Conservation (phyloP, 1,140 invertebrate species). For the Pseudomyrmex cubaensis region DNA sequence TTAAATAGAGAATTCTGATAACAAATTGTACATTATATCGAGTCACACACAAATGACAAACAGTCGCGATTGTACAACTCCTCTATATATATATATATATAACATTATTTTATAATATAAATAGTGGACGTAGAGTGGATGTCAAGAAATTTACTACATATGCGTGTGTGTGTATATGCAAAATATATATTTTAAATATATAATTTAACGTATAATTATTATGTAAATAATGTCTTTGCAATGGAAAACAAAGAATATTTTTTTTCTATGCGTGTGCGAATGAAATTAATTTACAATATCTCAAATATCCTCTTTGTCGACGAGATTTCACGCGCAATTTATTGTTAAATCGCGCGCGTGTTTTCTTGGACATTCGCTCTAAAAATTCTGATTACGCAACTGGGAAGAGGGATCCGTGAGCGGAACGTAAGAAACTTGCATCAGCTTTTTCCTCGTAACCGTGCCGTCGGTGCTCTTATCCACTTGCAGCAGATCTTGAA, state of each 20-base stretch:
- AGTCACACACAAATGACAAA: too few relatives aligned
- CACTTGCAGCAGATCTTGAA: constrained; percentile 81
- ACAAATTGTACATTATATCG: too few relatives aligned
- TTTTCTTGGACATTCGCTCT: constrained; percentile 13
- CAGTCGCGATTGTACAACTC: too few relatives aligned
- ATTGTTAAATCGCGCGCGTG: neutral
- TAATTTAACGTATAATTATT: too few relatives aligned
- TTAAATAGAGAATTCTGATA: too few relatives aligned
- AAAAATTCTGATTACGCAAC: constrained; percentile 70
- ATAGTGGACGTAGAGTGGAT: too few relatives aligned
- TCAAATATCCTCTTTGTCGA: neutral
- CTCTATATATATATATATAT: too few relatives aligned
- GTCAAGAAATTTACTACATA: too few relatives aligned
- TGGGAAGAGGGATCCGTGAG: constrained; percentile 81
- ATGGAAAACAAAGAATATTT: constrained; percentile 4
- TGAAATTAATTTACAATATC: constrained; percentile 9
- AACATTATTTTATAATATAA: too few relatives aligned
- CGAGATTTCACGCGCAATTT: too few relatives aligned
- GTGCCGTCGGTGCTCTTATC: constrained; percentile 80
- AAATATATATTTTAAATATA: constrained; percentile 63
- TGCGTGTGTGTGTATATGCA: neutral
- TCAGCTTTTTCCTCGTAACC: constrained; percentile 77
- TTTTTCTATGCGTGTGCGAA: neutral
- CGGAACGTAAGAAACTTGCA: constrained; percentile 83
- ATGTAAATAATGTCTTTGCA: constrained; percentile 25